Percentiles rank a stretch among this genome's conserved stretches.
Evolutionary conservation across 2,113 vertebrate species (phyloP).

Genomic region (Narcine bancroftii): DNA sequence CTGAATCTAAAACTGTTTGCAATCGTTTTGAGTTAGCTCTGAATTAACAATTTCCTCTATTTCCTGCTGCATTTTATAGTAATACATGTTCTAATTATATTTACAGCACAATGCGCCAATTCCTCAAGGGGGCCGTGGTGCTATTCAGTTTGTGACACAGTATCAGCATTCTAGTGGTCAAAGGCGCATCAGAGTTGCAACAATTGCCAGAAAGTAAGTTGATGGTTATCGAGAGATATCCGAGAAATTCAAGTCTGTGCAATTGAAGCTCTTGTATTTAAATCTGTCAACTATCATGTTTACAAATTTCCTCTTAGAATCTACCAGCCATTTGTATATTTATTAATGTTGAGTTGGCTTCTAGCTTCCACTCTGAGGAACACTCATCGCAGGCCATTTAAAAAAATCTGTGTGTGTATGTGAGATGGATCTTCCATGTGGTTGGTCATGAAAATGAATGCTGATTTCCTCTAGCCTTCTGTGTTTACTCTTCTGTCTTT

Average conservation of each 20-base stretch:
- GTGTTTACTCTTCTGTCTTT: not conserved
- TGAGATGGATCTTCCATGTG: not conserved
- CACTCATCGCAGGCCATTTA: too few species aligned
- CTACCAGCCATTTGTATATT: not conserved
- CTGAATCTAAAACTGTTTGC: too few species aligned
- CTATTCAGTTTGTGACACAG: constrained; percentile 80
- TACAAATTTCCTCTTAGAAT: not conserved
- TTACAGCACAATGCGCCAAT: constrained; percentile 80
- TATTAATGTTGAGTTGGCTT: not conserved
- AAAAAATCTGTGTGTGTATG: not conserved
- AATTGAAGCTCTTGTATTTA: not conserved
- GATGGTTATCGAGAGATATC: not conserved
- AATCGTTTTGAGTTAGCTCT: too few species aligned
- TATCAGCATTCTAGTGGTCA: constrained; percentile 85
- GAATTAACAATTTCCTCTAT: too few species aligned
- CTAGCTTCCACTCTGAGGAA: not conserved
- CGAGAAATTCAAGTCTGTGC: not conserved
- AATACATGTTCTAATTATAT: constrained; percentile 38
- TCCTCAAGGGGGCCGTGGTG: constrained; percentile 80
- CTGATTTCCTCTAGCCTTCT: not conserved
- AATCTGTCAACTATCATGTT: not conserved
- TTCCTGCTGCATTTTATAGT: constrained; percentile 24
- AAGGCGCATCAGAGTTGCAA: constrained; percentile 76
- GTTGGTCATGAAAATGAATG: not conserved
- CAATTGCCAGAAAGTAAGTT: constrained; percentile 77